Evolutionary conservation across 2,113 vertebrate genomes (phyloP), one percentile per base, ranked within the genome.

Genomic region (Upupa epops): DNA sequence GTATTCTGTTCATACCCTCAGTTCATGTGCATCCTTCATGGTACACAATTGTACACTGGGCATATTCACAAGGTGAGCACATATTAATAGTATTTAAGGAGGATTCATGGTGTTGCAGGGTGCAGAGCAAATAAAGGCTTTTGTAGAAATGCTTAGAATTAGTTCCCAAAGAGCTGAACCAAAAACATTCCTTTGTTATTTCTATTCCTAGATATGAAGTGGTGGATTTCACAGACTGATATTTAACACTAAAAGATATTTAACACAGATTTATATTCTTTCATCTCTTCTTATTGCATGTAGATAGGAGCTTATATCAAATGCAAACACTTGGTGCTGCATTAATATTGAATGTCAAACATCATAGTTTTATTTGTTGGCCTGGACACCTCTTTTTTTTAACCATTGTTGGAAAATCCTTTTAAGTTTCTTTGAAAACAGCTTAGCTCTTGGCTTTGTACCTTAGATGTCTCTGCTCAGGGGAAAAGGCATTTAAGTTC

Each of bases 401-500:
- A 42, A 22, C 40, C 63, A 26, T 65, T 26, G 7, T 54, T 86
- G 10, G 28, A 91, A 86, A 9, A 64, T 76, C 22, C 13, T 80
- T 11, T 76, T 37, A 56, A 58, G 26, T 36, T 48, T 68, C 68
- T 51, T 32, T 13, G 3, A 28, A 31, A 85, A 59, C 16, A 70
- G 21, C 51, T 68, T 48, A 58, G 46, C 6, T 77, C 31, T 89
- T 94, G 64, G 32, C 66, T 94, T 87, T 83, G 37, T 58, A 48
- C 22, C 34, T 87, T 80, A 60, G 85, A 85, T 63, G 29, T 83
- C 48, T 86, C 48, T 83, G 71, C 89, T 89, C 37, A 71, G 31
- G 45, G 36, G 49, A 91, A 83, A 91, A 86, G 40, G 13, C 77
- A 81, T 90, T 88, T 86, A 91, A 81, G 88, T 94, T n/a, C 65